Base-by-base conservation (phyloP, 2,113 vertebrate genomes). In the Platichthys flesus region DNA sequence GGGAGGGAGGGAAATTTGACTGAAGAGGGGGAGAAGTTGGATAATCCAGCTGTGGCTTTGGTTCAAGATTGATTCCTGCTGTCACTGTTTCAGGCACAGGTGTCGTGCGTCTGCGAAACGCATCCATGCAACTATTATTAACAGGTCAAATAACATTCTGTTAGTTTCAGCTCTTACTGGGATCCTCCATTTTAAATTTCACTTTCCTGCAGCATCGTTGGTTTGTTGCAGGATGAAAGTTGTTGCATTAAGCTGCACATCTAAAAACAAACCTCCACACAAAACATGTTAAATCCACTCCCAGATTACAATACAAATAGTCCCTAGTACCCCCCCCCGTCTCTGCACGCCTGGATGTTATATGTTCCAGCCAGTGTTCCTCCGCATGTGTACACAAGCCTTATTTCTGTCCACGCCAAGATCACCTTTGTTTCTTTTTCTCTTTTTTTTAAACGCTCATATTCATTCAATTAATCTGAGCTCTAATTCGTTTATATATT, bases 401-500 rank as follows among this genome's bases (percentile, higher is more conserved):
- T 82, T n/a, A 75, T 83, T 83, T 86, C 72, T 79, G 77, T 86
- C 76, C 82, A 81, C 74, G 67, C 87, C 84, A 87, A 86, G 78
- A 86, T 92, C 85, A 90, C 86, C 86, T 88, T 87, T 91, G 78
- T 89, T 89, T 90, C 74, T 64, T 88, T 89, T 89, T 88, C 72
- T 26, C 88, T 87, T 85, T 74, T 64, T 87, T 85, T 84, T 51
- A 51, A 91, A 90, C 85, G 90, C 87, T 90, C 88, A 90, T 92
- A 92, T 92, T 89, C 87, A 92, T 93, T 92, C 87, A 91, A 89
- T 93, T 93, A 93, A 94, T 94, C 91, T 80, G 80, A 66, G 52
- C 77, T 87, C 90, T 91, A 93, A 91, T 93, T 92, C 81, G 81
- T 91, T 93, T 93, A 88, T 93, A 89, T 91, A 93, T 93, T 91